Evolutionary conservation across 2,888 invertebrate species (phyloP), one percentile per base, ranked within the genome.

Genomic region (Leucoptera coffeella): DNA sequence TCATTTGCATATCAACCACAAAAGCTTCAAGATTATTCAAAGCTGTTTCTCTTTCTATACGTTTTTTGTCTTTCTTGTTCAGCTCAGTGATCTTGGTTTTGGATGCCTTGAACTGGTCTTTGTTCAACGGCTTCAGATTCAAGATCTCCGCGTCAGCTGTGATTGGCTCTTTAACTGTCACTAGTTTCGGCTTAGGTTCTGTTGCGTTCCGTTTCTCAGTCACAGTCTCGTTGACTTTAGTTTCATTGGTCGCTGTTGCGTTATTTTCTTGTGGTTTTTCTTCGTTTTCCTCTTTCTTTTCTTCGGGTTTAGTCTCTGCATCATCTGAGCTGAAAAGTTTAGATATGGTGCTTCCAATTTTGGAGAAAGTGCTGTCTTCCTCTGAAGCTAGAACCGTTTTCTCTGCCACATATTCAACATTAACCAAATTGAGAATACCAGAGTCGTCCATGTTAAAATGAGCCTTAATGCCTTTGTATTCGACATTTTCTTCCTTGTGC

Each of bases 391-490:
- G 57, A 14, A 85, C 78, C 14, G 81, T 80, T 56, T 89, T 92
- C 47, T 96, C 95, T 36, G 90, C 88, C 9, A 92, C 83, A 33
- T 87, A 80, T 55, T 96, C 96, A 6, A 87, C 85, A 35, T 84
- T 82, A 1, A 79, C 73, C 27, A 96, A 67, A 32, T 78, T 77
- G 23, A 99, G 75, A 25, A 97, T 57, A 22, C 97, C 97, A 36
- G 91, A 95, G 35, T 95, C 95, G 42, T 97, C 96, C 75, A 99
- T 77, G 28, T 77, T 69, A 61, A 99, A 99, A 56, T 96, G 96
- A 0, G 93, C 94, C 65, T 97, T 96, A 33, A 96, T 89, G 20
- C 97, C 90, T 33, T 69, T 69, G 29, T 62, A 59, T 48, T 92
- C 90, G 1, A 81, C 61, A 32, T 80, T 78, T n/a, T 84, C 82